Base-by-base conservation (phyloP, 1,140 invertebrate genomes). In the Asobara japonica region DNA sequence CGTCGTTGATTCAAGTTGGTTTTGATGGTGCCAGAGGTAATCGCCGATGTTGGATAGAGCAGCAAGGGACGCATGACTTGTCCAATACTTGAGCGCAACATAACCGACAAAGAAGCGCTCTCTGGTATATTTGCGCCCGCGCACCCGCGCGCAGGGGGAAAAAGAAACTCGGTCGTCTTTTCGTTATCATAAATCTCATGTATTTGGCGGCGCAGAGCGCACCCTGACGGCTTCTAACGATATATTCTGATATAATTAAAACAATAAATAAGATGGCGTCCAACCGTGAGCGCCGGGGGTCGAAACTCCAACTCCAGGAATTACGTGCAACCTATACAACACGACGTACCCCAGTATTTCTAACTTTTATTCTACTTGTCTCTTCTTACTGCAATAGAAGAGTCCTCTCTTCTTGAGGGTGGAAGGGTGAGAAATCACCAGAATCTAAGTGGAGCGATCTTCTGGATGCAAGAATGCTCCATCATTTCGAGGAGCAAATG, bases 181-280 rank as follows among this genome's bases (percentile, higher is more conserved):
- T 78, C 70, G 80, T 78, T 79, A 77, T 77, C 78, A 84, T 87
- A 86, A 85, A 86, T 87, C 84, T 83, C 83, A 78, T 79, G 84
- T 79, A 83, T 86, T 86, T 81, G 84, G 84, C 84, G 81, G 83
- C 81, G 80, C 82, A 79, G 80, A 61, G 64, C 79, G 80, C 80
- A 77, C 75, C 80, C 77, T 83, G 82, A 86, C 83, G 83, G 80
- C 71, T 79, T 86, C 84, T 87, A 87, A 86, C 86, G 85, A 87
- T 86, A 87, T 86, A 87, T 86, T 86, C 84, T 83, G 84, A 86
- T 86, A 86, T 87, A 87, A 87, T 87, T 86, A 87, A 87, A 87
- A 87, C 86, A 87, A 87, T 87, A 87, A 87, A 87, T 87, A 87
- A 87, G 83, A 87, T 87, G 85, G 84, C 84, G 78, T 83, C 86